Evolutionary conservation across 1,140 invertebrate genomes (phyloP).

Genomic region (Scaptodrosophila lebanonensis): DNA sequence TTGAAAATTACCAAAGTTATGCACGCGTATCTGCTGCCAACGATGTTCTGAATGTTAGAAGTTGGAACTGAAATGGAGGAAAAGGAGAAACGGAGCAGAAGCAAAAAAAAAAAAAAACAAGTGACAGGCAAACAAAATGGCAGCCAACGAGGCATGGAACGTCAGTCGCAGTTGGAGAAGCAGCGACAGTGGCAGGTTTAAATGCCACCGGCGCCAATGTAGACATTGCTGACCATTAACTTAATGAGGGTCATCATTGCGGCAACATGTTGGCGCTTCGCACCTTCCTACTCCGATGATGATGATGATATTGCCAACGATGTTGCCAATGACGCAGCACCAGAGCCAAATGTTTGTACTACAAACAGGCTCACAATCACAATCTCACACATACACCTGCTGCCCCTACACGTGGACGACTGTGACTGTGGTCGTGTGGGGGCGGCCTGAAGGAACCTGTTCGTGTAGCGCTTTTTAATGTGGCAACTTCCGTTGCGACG

Average conservation of each 20-base stretch:
- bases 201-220: no score
- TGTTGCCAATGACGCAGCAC: no score
- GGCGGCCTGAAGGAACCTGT: not conserved
- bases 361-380: constrained; percentile 30
- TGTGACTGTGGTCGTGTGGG: not conserved
- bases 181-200: not conserved
- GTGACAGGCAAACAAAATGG: constrained; percentile 19
- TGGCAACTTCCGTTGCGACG: constrained; percentile 53
- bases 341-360: no score
- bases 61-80: not conserved
- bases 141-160: not conserved
- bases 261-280: constrained; percentile 55
- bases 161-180: no score
- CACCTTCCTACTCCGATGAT: constrained; percentile 51
- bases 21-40: no score
- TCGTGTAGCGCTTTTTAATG: constrained; percentile 41
- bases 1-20: constrained; percentile 36
- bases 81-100: not conserved
- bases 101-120: constrained; percentile 9
- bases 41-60: no score
- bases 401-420: constrained; percentile 11
- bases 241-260: constrained; percentile 70
- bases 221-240: constrained; percentile 51
- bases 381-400: constrained; percentile 39
- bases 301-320: not conserved